Evolutionary conservation across 1,140 invertebrate genomes (phyloP).

Genomic region (Bombus waltoni): DNA sequence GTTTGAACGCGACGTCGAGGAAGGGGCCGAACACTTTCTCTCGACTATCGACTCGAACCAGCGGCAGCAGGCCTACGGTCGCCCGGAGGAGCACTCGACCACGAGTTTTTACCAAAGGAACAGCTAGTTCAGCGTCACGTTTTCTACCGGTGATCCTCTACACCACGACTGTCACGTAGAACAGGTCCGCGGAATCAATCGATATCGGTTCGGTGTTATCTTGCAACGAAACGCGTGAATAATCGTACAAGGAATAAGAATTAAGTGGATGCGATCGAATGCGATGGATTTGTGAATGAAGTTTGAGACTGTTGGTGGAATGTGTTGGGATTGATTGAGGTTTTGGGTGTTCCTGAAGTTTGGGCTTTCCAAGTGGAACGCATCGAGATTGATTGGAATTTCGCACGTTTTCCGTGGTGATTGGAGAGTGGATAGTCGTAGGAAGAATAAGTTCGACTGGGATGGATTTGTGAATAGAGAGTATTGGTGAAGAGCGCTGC

Average conservation of each 20-base stretch:
- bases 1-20: constrained; percentile 44
- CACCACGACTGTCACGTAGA: constrained; percentile 7
- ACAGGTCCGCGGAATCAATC: background rate
- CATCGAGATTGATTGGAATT: background rate
- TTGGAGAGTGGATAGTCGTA: background rate
- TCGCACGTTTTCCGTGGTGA: background rate
- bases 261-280: background rate
- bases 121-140: constrained; percentile 50
- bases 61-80: constrained; percentile 50
- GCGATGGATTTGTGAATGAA: background rate
- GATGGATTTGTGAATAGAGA: background rate
- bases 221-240: background rate
- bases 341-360: background rate
- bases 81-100: constrained; percentile 73
- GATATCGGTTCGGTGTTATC: background rate
- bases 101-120: constrained; percentile 78
- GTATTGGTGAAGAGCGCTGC: background rate
- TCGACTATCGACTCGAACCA: constrained; percentile 59
- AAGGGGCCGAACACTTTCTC: constrained; percentile 76
- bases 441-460: too few species aligned
- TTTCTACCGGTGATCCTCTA: constrained; percentile 16
- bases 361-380: background rate
- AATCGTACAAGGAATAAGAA: background rate
- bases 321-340: background rate
- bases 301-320: background rate